phyloP scores from a whole-genome alignment of 2,113 vertebrate genomes.

The Pteronura brasiliensis region DNA sequence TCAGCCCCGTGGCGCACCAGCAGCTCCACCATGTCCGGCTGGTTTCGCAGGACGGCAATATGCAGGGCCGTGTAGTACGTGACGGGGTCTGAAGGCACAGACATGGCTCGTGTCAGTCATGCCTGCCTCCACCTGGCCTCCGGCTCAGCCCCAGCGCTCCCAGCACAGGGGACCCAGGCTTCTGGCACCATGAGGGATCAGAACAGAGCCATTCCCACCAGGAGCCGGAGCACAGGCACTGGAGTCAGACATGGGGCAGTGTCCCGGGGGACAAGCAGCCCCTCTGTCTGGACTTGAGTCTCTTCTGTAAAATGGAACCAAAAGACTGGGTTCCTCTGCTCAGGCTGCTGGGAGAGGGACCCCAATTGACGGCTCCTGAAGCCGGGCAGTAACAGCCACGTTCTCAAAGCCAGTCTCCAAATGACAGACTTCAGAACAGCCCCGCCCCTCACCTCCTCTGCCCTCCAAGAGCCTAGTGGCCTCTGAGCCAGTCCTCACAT shows the following conservation, averaged over 20 bases:
- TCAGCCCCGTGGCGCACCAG: constrained; percentile 89
- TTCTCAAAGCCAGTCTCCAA: background rate
- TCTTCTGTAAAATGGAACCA: background rate
- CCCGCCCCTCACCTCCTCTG: background rate
- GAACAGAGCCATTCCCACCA: background rate
- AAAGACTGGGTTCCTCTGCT: too few species aligned
- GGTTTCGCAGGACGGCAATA: constrained; percentile 91
- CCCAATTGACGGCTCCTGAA: background rate
- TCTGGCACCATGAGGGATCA: background rate
- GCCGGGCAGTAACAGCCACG: background rate
- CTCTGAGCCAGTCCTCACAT: background rate
- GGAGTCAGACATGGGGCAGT: background rate
- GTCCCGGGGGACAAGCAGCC: background rate
- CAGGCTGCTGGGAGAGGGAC: background rate
- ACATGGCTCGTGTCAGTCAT: background rate
- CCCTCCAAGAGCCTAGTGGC: background rate
- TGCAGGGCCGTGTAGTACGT: constrained; percentile 95
- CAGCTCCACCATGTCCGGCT: constrained; percentile 87
- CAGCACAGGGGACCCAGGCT: background rate
- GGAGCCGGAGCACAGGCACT: background rate
- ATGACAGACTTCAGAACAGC: background rate
- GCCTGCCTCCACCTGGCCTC: background rate
- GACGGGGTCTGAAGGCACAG: constrained; percentile 88
- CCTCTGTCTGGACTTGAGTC: background rate
- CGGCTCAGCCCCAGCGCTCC: background rate